These are phyloP conservation scores for Emesis castigata DNA, from an alignment of 2,888 invertebrate species.

Conservation along the genomic window DNA sequence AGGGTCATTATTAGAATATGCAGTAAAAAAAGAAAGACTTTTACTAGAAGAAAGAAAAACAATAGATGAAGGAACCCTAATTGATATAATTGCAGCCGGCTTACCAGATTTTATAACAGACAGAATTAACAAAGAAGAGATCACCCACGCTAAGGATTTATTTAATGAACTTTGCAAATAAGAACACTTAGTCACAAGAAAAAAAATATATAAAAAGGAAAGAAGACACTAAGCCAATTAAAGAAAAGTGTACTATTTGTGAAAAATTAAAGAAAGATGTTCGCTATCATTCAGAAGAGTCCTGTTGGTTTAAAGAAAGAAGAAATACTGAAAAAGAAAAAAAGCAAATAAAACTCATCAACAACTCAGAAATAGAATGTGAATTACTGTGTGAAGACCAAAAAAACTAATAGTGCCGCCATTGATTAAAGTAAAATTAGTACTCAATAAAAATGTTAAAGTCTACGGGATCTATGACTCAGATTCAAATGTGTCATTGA, in stretches of 20 bases:
- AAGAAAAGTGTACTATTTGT: conserved; percentile 50
- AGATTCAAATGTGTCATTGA: conserved; percentile 68
- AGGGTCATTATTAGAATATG: conserved; percentile 47
- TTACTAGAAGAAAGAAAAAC: conserved; percentile 44
- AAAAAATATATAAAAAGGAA: background rate
- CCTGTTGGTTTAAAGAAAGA: conserved; percentile 48
- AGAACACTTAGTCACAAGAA: background rate
- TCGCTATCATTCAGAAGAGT: conserved; percentile 49
- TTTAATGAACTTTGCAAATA: background rate
- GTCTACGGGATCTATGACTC: conserved; percentile 66
- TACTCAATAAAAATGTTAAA: conserved; percentile 56
- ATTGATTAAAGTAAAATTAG: conserved; percentile 15
- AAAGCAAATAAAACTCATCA: background rate
- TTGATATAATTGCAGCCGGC: conserved; percentile 39
- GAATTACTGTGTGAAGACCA: conserved; percentile 48
- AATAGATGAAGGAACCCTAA: conserved; percentile 40
- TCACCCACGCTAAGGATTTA: background rate
- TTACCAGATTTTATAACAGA: conserved; percentile 28
- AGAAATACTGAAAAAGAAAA: conserved; percentile 25
- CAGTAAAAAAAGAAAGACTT: conserved; percentile 52
- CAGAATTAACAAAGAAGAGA: conserved; percentile 18
- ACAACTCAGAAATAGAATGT: conserved; percentile 36
- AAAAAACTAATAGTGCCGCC: conserved; percentile 62
- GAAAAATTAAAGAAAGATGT: conserved; percentile 61
- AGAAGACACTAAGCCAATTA: conserved; percentile 17